Evolutionary conservation across 2,113 vertebrate species (phyloP), one percentile per base, ranked within the genome.

Genomic region (Dipodomys ordii): DNA sequence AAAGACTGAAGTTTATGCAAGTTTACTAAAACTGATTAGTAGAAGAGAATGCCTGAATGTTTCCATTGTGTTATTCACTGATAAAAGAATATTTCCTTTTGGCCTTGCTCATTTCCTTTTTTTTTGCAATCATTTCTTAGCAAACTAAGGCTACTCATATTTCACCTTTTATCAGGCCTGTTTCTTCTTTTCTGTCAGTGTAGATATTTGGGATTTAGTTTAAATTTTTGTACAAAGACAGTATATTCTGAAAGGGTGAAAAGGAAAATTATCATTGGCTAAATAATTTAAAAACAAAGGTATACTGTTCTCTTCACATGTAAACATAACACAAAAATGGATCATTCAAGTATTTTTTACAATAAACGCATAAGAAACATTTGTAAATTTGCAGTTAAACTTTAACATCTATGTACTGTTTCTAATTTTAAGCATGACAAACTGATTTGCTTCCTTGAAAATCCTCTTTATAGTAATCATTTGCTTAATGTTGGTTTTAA

Each of bases 211-310:
- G 85, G 22, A 92, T 83, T 72, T 28, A 88, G 15, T 65, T 72
- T 72, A 90, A 85, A 57, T n/a, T 57, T 83, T n/a, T 83, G 74
- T 87, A 20, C 4, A 46, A 91, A 39, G 27, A 27, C 5, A 64
- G 2, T 46, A 5, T 83, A 28, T n/a, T 82, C 39, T 82, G 76
- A 18, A 64, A 90, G 57, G 30, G 12, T 72, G 79, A 68, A 80
- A 85, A 57, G 64, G 13, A 30, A 79, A 95, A 87, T 4, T 25
- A 32, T 62, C 4, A 67, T 27, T 89, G 80, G 9, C 10, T 90
- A 27, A 82, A 68, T 87, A 39, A 65, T 83, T 95, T 81, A 67
- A 85, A 57, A 83, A 81, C 68, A 92, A 95, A 91, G 83, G 11
- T n/a, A 22, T 4, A 20, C 44, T 87, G 20, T 72, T 62, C 30